Percentiles rank a stretch among this genome's conserved stretches.
Evolutionary conservation across 2,888 invertebrate genomes (phyloP).

Genomic region (Anthophora plumipes): DNA sequence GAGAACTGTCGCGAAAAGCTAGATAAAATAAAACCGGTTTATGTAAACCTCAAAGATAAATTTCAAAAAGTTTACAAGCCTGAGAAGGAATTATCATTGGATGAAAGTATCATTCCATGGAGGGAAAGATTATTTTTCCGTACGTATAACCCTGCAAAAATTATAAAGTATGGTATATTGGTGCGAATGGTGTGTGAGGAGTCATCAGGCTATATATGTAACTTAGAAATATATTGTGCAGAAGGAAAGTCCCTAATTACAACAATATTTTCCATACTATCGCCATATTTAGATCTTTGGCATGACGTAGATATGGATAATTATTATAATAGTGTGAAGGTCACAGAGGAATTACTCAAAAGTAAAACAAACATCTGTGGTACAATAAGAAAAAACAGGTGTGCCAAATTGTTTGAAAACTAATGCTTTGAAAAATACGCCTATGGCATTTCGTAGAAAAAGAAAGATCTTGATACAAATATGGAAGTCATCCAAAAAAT

Average conservation of each 20-base stretch:
- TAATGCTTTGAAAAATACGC: slow-evolving; percentile 14
- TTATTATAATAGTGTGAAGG: slow-evolving; percentile 38
- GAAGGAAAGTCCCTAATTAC: slow-evolving; percentile 20
- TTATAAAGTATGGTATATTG: slow-evolving; percentile 5
- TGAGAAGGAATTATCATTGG: slow-evolving; percentile 6
- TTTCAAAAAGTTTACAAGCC: slow-evolving; percentile 15
- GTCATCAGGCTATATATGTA: neutral
- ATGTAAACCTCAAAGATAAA: neutral
- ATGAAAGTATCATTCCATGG: slow-evolving; percentile 23
- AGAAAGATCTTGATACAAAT: slow-evolving; percentile 30
- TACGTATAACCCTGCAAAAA: slow-evolving; percentile 11
- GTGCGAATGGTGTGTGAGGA: slow-evolving; percentile 10
- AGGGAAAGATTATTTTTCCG: slow-evolving; percentile 1
- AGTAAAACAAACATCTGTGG: slow-evolving; percentile 36
- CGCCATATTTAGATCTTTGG: slow-evolving; percentile 33
- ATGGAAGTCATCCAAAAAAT: slow-evolving; percentile 31
- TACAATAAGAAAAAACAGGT: slow-evolving; percentile 27
- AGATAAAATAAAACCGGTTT: slow-evolving; percentile 17
- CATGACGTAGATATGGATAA: too few species aligned
- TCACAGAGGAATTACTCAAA: slow-evolving; percentile 31
- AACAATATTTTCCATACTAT: slow-evolving; percentile 35
- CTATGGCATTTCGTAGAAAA: slow-evolving; percentile 34
- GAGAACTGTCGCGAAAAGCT: neutral
- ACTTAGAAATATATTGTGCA: slow-evolving; percentile 27
- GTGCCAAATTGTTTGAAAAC: slow-evolving; percentile 33